Conservation (phyloP, 2,113 vertebrate genomes). For the Paramisgurnus dabryanus region DNA sequence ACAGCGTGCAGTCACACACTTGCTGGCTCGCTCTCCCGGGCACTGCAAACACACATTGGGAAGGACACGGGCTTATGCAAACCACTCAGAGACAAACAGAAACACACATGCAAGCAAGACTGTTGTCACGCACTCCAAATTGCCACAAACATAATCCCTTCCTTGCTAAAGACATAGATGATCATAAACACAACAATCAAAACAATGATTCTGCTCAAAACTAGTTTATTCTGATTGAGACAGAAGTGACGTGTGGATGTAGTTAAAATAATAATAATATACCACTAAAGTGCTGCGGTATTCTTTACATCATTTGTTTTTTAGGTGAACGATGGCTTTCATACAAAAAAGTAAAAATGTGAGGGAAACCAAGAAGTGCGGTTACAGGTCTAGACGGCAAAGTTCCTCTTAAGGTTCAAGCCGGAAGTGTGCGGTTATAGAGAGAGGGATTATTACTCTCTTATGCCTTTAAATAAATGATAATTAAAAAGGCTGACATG, state of each 20-base stretch:
- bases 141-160: slow-evolving; percentile 27
- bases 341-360: not conserved
- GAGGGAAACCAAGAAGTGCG: slow-evolving; percentile 5
- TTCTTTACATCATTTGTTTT: not conserved
- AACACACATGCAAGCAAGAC: slow-evolving; percentile 19
- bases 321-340: not conserved
- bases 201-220: not conserved
- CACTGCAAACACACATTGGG: slow-evolving; percentile 51
- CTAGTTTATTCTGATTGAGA: not conserved
- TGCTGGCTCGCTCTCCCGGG: slow-evolving; percentile 41
- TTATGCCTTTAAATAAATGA: slow-evolving; percentile 71
- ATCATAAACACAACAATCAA: not conserved
- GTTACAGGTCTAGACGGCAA: slow-evolving; percentile 10
- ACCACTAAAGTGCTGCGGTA: no score
- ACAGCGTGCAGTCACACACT: slow-evolving; percentile 47
- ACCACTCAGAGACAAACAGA: slow-evolving; percentile 47
- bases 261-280: not conserved
- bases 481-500: slow-evolving; percentile 71
- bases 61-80: slow-evolving; percentile 40
- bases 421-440: slow-evolving; percentile 69
- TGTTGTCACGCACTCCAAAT: slow-evolving; percentile 24
- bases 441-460: slow-evolving; percentile 62
- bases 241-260: slow-evolving; percentile 3
- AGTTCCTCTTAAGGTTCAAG: slow-evolving; percentile 25
- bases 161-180: not conserved